A percentile compares a stretch with the other conserved stretches of the same genome.
Evolutionary conservation across 1,140 invertebrate species (phyloP).

Genomic region (Drosophila repletoides): DNA sequence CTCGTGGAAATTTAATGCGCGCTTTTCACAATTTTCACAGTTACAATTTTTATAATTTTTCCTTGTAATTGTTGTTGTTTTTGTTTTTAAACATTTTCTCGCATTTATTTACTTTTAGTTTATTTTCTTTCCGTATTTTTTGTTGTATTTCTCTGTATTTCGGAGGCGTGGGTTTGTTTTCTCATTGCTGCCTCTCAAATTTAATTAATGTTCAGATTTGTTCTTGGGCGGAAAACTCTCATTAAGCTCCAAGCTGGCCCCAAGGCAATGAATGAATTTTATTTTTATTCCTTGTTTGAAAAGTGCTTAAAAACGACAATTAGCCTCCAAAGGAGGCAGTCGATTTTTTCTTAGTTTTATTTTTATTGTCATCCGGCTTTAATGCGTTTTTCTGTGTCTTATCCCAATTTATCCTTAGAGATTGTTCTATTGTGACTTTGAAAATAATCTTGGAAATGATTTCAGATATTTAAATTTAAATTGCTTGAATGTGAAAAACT

Average conservation of each 20-base stretch:
- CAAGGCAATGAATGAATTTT: constrained; percentile 13
- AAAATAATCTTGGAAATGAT: too few relatives aligned
- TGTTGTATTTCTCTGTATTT: constrained; percentile 26
- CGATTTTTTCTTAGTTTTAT: neutral
- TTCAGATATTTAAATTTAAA: too few relatives aligned
- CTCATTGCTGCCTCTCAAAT: constrained; percentile 20
- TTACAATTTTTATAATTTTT: constrained; percentile 32
- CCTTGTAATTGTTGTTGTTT: neutral
- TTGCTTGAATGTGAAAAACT: too few relatives aligned
- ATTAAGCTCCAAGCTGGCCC: constrained; percentile 13
- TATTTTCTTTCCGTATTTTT: neutral
- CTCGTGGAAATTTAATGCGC: constrained; percentile 43
- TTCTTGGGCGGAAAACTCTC: constrained; percentile 15
- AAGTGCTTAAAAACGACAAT: constrained; percentile 45
- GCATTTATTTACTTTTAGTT: constrained; percentile 52
- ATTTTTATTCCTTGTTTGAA: constrained; percentile 9
- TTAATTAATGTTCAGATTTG: constrained; percentile 36
- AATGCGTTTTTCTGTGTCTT: constrained; percentile 9
- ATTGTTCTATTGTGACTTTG: too few relatives aligned
- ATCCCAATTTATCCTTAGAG: constrained; percentile 21
- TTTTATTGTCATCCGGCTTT: neutral
- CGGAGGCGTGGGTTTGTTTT: neutral
- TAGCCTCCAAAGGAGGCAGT: constrained; percentile 21
- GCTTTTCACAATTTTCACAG: constrained; percentile 40
- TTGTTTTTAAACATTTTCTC: constrained; percentile 3